Conservation (phyloP, 2,113 vertebrate species). For the Phyllostomus hastatus region DNA sequence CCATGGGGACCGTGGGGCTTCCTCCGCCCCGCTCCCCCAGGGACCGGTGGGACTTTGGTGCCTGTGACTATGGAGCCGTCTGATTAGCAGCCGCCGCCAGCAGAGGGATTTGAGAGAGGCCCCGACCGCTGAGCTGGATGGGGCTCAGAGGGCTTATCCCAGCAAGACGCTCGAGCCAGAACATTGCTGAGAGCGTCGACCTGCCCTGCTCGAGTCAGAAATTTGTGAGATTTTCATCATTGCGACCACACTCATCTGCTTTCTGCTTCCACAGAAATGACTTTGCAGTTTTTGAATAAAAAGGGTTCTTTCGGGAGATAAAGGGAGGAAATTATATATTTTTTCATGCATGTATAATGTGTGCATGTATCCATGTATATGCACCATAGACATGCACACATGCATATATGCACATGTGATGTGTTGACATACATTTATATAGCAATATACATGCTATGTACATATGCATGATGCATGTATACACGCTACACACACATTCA, state of each 20-base stretch:
- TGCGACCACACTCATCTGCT: neutral
- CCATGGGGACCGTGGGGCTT: neutral
- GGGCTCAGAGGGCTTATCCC: neutral
- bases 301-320: neutral
- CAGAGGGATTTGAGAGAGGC: neutral
- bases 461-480: too few relatives aligned
- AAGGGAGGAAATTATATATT: neutral
- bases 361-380: neutral
- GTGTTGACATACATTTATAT: neutral
- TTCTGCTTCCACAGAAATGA: neutral
- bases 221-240: neutral
- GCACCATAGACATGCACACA: too few relatives aligned
- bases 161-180: neutral
- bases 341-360: neutral
- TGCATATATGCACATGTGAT: too few relatives aligned
- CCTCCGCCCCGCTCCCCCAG: accelerated
- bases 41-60: neutral
- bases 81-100: accelerated
- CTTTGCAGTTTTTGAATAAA: neutral
- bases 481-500: neutral
- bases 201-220: neutral
- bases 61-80: neutral
- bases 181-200: neutral
- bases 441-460: too few relatives aligned
- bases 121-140: neutral